These are phyloP conservation scores for Drosophila tristis DNA, from an alignment of 1,140 invertebrate species.

Conservation along the genomic window DNA sequence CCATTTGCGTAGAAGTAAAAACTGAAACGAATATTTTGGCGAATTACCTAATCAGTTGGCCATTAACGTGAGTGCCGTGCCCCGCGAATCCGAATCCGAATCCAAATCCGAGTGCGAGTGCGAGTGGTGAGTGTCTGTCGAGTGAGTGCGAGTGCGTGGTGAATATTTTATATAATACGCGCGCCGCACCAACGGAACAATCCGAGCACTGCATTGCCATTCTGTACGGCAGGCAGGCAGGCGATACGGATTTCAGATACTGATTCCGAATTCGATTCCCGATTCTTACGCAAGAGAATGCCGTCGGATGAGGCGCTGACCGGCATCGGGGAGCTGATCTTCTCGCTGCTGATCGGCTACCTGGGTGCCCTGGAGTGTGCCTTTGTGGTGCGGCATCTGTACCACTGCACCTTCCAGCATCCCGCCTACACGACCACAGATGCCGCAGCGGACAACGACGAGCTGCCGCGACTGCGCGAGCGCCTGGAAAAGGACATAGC, in stretches of 20 bases:
- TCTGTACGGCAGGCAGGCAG: conserved; percentile 17
- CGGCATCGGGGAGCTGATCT: conserved; percentile 85
- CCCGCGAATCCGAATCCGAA: no score
- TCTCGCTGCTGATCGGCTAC: conserved; percentile 90
- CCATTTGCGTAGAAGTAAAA: conserved; percentile 20
- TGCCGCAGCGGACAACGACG: conserved; percentile 50
- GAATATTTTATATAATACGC: conserved; percentile 59
- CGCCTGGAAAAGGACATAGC: conserved; percentile 51
- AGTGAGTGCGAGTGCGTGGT: conserved; percentile 62
- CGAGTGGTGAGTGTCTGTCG: background rate
- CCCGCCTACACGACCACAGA: conserved; percentile 9
- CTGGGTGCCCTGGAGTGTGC: conserved; percentile 89
- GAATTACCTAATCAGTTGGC: conserved; percentile 78
- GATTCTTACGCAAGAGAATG: conserved; percentile 69
- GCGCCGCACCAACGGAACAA: background rate
- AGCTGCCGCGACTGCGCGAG: conserved; percentile 61
- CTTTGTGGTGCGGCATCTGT: conserved; percentile 74
- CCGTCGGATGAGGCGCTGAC: conserved; percentile 61
- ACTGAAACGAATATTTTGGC: conserved; percentile 43
- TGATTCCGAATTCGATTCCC: conserved; percentile 18
- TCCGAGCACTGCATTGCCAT: conserved; percentile 46
- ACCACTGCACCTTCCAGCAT: conserved; percentile 71
- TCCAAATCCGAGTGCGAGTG: no score
- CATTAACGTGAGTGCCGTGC: conserved; percentile 47
- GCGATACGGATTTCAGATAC: conserved; percentile 11